Evolutionary conservation across 2,113 vertebrate species (phyloP).

Genomic region (Heloderma charlesbogerti): DNA sequence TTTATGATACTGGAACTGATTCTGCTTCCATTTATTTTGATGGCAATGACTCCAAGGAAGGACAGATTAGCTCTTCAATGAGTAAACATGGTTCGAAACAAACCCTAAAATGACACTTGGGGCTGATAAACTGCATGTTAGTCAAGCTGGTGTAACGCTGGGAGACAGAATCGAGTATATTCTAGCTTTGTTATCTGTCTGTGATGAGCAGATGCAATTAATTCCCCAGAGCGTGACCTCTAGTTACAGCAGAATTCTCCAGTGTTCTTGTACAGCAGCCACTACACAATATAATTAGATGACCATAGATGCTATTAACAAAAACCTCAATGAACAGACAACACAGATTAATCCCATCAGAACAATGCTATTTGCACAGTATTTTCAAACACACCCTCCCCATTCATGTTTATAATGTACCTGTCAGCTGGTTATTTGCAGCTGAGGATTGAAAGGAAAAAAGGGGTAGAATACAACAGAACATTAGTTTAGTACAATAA

Average conservation of each 20-base stretch:
- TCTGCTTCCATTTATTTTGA: slow-evolving; percentile 18
- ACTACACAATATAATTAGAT: slow-evolving; percentile 62
- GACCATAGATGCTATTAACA: slow-evolving; percentile 57
- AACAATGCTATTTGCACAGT: slow-evolving; percentile 50
- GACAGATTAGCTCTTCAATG: slow-evolving; percentile 1
- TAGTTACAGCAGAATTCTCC: slow-evolving; percentile 32
- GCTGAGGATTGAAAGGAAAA: slow-evolving; percentile 54
- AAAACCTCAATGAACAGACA: slow-evolving; percentile 51
- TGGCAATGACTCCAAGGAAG: slow-evolving; percentile 11
- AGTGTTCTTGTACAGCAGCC: slow-evolving; percentile 42
- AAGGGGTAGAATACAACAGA: slow-evolving; percentile 67
- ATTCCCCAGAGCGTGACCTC: slow-evolving; percentile 40
- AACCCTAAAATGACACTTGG: slow-evolving; percentile 15
- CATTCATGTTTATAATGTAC: slow-evolving; percentile 37
- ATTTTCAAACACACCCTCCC: not conserved
- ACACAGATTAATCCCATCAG: slow-evolving; percentile 71
- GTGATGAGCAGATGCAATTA: slow-evolving; percentile 6
- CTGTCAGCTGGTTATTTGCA: slow-evolving; percentile 68
- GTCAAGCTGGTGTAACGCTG: slow-evolving; percentile 4
- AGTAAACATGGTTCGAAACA: slow-evolving; percentile 15
- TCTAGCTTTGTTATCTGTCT: slow-evolving; percentile 26
- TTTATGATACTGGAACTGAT: not conserved
- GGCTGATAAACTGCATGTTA: slow-evolving; percentile 16
- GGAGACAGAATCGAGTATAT: slow-evolving; percentile 14
- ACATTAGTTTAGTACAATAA: slow-evolving; percentile 69